Evolutionary conservation across 2,888 invertebrate species (phyloP), one percentile per base, ranked within the genome.

Genomic region (Zaprionus bogoriensis): DNA sequence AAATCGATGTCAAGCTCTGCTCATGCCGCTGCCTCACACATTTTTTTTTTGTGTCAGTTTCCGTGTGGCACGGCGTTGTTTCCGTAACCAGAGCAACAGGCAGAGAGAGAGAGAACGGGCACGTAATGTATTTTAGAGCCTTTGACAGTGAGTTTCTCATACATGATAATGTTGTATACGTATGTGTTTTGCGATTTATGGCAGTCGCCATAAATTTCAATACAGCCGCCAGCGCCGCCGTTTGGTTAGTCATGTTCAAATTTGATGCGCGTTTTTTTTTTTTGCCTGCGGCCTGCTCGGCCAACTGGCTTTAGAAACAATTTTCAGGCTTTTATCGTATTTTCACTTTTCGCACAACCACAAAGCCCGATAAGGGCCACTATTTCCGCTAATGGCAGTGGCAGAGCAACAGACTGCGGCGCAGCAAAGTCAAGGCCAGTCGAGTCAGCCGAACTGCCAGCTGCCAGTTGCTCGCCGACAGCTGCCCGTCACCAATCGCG

Each of bases 351-450:
- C 45, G 54, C 62, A 19, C 55, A 32, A 46, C 38, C 39, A 23
- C 57, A 60, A 30, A 45, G 20, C 28, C 42, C 57, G 86, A 80
- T 79, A 79, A 77, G 50, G 27, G n/a, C 30, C 41, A 46, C 87
- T 80, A 80, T 71, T 80, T 80, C 80, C 80, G 87, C 46, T 53
- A 53, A 41, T 46, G 25, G 39, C 19, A 17, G 10, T 6, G 19
- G 20, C 10, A n/a, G 23, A 23, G 14, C 14, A 2, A 14, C 25
- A 27, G 42, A 25, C 9, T 28, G 54, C 44, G 39, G 42, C 57
- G 54, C 53, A 46, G 57, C 83, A 82, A 85, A 86, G 83, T 74
- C 76, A 85, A 85, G 86, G 80, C 20, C 74, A 68, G n/a, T 41
- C 55, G 7, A 36, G 32, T 9, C 41, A 57, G n/a, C n/a, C n/a